Percentiles rank a stretch among this genome's conserved stretches.
Conservation (phyloP, 2,797 vertebrate genomes). For the Babyrousa celebensis region DNA sequence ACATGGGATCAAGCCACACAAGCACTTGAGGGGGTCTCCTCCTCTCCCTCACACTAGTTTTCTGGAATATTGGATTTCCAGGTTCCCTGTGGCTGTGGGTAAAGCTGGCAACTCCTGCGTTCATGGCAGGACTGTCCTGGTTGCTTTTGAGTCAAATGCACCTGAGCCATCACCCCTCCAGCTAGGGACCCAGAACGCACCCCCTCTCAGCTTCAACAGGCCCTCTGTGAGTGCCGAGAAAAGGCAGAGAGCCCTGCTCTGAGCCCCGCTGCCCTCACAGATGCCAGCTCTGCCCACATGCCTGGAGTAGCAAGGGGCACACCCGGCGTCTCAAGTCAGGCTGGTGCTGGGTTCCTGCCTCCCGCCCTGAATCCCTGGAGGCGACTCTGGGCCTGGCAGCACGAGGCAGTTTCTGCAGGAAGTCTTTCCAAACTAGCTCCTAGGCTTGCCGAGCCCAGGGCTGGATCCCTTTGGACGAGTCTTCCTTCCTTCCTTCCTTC, state of each 20-base stretch:
- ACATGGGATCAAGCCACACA: rapidly evolving
- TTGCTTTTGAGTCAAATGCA: background rate
- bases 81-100: background rate
- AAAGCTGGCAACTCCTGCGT: background rate
- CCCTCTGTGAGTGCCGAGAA: too few species aligned
- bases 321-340: background rate
- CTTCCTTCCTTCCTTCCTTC: too few species aligned
- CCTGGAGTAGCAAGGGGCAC: background rate
- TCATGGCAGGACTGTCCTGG: background rate
- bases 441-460: background rate
- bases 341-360: background rate
- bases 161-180: too few species aligned
- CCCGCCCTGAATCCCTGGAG: too few species aligned
- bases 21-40: too few species aligned
- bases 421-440: rapidly evolving
- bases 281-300: background rate
- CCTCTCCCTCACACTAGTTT: background rate
- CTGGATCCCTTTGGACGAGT: rapidly evolving
- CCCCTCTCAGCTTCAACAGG: background rate
- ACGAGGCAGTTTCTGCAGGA: too few species aligned
- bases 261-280: rapidly evolving
- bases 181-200: background rate
- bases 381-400: background rate
- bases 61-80: background rate
- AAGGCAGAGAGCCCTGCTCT: background rate